phyloP scores from a whole-genome alignment of 2,797 vertebrate genomes.

The Nasua narica region DNA sequence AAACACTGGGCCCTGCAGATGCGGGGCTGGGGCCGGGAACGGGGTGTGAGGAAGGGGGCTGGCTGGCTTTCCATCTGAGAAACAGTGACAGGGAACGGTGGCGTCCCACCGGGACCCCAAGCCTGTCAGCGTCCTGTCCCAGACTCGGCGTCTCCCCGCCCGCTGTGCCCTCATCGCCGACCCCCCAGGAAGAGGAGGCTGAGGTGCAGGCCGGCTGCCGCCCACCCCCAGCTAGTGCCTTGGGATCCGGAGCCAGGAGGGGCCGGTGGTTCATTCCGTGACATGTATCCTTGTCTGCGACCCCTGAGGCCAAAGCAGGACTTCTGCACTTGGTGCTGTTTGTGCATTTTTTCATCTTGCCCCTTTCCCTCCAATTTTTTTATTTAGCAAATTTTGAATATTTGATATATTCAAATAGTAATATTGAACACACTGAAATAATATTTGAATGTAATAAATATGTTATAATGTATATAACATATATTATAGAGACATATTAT shows the following conservation, averaged over 20 bases:
- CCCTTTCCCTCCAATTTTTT: not conserved
- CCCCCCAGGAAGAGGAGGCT: not conserved
- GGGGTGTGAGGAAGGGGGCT: not conserved
- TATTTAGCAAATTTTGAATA: not conserved
- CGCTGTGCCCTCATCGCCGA: not conserved
- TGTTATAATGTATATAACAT: too few species aligned
- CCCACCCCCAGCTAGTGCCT: accelerated
- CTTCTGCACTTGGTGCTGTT: not conserved
- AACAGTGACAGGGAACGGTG: not conserved
- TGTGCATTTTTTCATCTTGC: not conserved
- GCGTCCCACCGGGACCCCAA: not conserved
- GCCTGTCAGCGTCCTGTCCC: not conserved
- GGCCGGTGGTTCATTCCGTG: too few species aligned
- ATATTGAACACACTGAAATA: too few species aligned
- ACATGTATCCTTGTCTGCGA: too few species aligned
- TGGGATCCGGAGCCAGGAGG: not conserved
- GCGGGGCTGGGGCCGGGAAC: not conserved
- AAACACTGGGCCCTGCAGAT: not conserved
- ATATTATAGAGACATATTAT: too few species aligned
- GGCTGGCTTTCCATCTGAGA: too few species aligned
- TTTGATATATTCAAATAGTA: too few species aligned
- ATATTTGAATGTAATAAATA: too few species aligned
- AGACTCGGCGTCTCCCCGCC: accelerated
- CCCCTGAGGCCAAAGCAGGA: not conserved
- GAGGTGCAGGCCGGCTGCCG: not conserved